phyloP scores from a whole-genome alignment of 2,113 vertebrate genomes.

The Anoplopoma fimbria region DNA sequence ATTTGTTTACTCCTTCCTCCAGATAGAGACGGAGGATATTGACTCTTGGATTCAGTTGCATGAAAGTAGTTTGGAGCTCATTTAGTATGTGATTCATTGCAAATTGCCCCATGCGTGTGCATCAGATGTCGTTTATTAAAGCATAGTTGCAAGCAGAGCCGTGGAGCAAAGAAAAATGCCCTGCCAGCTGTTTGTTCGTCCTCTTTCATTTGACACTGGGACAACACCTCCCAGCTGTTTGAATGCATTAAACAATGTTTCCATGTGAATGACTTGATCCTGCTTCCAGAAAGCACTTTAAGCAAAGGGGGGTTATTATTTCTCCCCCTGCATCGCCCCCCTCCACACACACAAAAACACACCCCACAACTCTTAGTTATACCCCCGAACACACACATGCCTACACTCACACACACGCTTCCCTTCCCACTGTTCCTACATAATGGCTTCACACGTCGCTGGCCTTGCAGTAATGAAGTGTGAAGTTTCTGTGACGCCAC shows the following conservation, averaged over 20 bases:
- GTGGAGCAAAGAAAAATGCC: slow-evolving; percentile 53
- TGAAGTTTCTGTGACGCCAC: slow-evolving; percentile 70
- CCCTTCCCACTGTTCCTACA: slow-evolving; percentile 53
- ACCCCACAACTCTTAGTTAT: not conserved
- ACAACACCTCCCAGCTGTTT: slow-evolving; percentile 76
- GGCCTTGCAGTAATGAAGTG: slow-evolving; percentile 78
- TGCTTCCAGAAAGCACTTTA: slow-evolving; percentile 55
- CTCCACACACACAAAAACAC: not conserved
- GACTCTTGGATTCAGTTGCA: slow-evolving; percentile 31
- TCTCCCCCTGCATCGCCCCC: not conserved
- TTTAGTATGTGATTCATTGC: slow-evolving; percentile 43
- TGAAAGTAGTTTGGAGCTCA: slow-evolving; percentile 53
- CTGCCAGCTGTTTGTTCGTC: slow-evolving; percentile 72
- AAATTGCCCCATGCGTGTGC: slow-evolving; percentile 51
- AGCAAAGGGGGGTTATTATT: slow-evolving; percentile 57
- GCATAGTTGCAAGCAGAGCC: slow-evolving; percentile 55
- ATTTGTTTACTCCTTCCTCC: not conserved
- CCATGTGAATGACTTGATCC: slow-evolving; percentile 63
- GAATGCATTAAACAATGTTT: slow-evolving; percentile 70
- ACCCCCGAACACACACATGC: not conserved
- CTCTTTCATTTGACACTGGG: slow-evolving; percentile 71
- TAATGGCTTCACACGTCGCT: slow-evolving; percentile 71
- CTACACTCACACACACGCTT: not conserved
- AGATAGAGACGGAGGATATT: not conserved
- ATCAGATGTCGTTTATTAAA: slow-evolving; percentile 54